Evolutionary conservation across 30 jellyfish, hydroid and myxozoan genomes (phyloP).

Genomic region (Cassiopea xamachana): DNA sequence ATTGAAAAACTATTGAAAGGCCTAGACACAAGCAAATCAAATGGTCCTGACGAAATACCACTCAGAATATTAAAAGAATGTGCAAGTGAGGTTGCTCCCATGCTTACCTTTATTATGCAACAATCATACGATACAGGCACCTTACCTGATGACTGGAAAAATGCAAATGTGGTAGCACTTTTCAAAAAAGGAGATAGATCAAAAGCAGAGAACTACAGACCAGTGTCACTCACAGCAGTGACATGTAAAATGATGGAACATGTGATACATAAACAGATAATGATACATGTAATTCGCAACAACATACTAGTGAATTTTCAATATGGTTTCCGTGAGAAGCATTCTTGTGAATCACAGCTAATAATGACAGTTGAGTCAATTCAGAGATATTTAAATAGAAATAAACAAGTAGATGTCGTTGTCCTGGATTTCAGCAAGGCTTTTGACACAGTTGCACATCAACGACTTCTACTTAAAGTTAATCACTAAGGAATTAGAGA

Average conservation of each 20-base stretch:
- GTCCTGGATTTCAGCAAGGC: slow-evolving; percentile 47
- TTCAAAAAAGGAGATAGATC: slow-evolving; percentile 54
- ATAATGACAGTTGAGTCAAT: slow-evolving; percentile 18
- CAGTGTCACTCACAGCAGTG: slow-evolving; percentile 28
- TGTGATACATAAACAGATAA: slow-evolving; percentile 18
- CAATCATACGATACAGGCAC: slow-evolving; percentile 32
- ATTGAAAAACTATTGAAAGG: slow-evolving; percentile 12
- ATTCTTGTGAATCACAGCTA: slow-evolving; percentile 42
- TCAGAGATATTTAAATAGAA: slow-evolving; percentile 21
- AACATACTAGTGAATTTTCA: neutral
- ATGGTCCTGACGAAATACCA: neutral
- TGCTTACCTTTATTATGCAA: slow-evolving; percentile 36
- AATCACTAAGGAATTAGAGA: slow-evolving; percentile 36
- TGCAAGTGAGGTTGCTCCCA: slow-evolving; percentile 26
- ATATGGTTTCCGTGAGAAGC: slow-evolving; percentile 20
- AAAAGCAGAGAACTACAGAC: slow-evolving; percentile 36
- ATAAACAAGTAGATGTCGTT: slow-evolving; percentile 23
- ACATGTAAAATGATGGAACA: slow-evolving; percentile 56
- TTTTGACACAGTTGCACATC: slow-evolving; percentile 44
- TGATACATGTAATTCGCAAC: slow-evolving; percentile 33
- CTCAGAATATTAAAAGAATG: neutral
- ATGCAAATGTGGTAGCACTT: slow-evolving; percentile 31
- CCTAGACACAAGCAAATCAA: slow-evolving; percentile 10
- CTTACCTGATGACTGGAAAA: slow-evolving; percentile 43
- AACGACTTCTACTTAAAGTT: slow-evolving; percentile 22